These are phyloP conservation scores for Boleophthalmus pectinirostris DNA, from an alignment of 2,113 vertebrate species.

Conservation along the genomic window DNA sequence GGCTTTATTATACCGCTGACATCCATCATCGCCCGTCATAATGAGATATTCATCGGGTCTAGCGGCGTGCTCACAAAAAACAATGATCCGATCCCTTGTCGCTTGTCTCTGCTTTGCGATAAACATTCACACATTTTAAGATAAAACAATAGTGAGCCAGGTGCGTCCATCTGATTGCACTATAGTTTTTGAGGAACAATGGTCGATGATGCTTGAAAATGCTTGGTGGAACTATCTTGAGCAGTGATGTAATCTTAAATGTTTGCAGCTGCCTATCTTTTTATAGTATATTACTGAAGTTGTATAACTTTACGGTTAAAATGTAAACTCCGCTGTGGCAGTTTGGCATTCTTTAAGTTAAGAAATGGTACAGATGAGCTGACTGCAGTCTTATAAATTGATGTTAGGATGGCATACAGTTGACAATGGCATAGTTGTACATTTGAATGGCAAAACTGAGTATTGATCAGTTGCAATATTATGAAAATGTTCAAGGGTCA, in stretches of 20 bases:
- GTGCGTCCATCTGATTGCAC: conserved; percentile 1
- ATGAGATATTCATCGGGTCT: conserved; percentile 61
- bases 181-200: not conserved
- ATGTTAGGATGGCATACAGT: too few species aligned
- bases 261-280: conserved; percentile 2
- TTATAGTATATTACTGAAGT: not conserved
- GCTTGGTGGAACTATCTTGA: not conserved
- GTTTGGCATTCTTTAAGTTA: not conserved
- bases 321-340: not conserved
- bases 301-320: not conserved
- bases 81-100: conserved; percentile 39
- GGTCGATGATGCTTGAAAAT: not conserved
- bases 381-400: too few species aligned
- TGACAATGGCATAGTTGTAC: too few species aligned
- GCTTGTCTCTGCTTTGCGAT: conserved; percentile 22
- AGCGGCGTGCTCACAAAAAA: conserved; percentile 37
- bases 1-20: conserved; percentile 41
- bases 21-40: conserved; percentile 60
- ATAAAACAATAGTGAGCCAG: conserved; percentile 2
- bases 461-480: too few species aligned
- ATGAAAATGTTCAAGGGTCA: too few species aligned
- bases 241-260: not conserved
- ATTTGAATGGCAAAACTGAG: too few species aligned
- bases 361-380: too few species aligned
- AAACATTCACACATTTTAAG: conserved; percentile 21